Conservation (phyloP, 2,113 vertebrate species). For the Varanus salvator region DNA sequence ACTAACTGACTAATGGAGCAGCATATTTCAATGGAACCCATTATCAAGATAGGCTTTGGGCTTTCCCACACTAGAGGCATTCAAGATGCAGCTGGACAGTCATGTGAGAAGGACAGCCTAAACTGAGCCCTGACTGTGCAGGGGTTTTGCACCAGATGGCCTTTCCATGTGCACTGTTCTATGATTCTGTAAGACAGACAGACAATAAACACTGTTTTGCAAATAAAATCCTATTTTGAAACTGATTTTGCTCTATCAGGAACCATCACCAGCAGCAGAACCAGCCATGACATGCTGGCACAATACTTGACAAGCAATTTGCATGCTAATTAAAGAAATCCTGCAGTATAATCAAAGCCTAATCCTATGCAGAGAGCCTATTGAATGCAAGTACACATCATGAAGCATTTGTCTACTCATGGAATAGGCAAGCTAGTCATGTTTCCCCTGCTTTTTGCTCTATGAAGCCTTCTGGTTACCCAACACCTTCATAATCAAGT, state of each 20-base stretch:
- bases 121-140: too few species aligned
- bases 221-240: neutral
- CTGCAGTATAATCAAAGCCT: neutral
- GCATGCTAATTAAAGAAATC: neutral
- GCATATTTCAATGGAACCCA: too few species aligned
- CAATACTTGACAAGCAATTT: neutral
- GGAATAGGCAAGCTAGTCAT: neutral
- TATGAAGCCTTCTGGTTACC: too few species aligned
- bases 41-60: too few species aligned
- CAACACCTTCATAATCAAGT: neutral
- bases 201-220: too few species aligned
- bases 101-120: too few species aligned
- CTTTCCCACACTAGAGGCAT: too few species aligned
- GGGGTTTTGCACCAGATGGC: too few species aligned
- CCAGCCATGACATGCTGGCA: neutral
- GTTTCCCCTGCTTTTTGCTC: neutral
- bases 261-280: neutral
- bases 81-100: too few species aligned
- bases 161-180: too few species aligned
- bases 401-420: fast-evolving
- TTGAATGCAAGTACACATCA: neutral
- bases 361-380: fast-evolving
- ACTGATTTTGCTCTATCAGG: neutral
- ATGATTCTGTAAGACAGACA: too few species aligned
- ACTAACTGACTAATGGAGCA: too few species aligned